Percentiles rank a stretch among this genome's conserved stretches.
Evolutionary conservation across 2,888 invertebrate genomes (phyloP).

Genomic region (Drosophila atroscutellata): DNA sequence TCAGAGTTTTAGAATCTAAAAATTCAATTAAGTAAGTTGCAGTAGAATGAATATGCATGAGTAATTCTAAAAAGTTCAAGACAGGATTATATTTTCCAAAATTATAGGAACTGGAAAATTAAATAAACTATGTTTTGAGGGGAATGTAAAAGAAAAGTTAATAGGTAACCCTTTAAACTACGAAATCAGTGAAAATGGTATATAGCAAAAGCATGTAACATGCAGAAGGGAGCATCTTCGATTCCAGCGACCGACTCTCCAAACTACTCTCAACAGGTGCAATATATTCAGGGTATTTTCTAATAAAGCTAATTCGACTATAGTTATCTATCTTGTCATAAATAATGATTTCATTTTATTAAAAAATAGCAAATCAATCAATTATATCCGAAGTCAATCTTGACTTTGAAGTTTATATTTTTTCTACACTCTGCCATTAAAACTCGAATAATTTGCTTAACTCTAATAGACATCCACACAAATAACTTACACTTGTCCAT

Average conservation of each 20-base stretch:
- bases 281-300: not conserved
- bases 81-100: not conserved
- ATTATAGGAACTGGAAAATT: not conserved
- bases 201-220: too few species aligned
- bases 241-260: too few species aligned
- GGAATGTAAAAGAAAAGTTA: not conserved
- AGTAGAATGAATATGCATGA: not conserved
- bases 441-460: not conserved
- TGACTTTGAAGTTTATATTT: not conserved
- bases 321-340: not conserved
- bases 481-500: not conserved
- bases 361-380: not conserved
- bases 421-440: not conserved
- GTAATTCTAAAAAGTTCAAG: not conserved
- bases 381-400: not conserved
- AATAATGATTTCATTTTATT: not conserved
- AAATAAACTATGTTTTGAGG: not conserved
- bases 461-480: not conserved
- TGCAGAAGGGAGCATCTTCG: too few species aligned
- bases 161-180: too few species aligned
- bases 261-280: too few species aligned
- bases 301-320: not conserved
- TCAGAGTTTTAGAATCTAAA: conserved; percentile 2
- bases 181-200: too few species aligned
- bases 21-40: conserved; percentile 62